Evolutionary conservation across 1,140 invertebrate species (phyloP).

Genomic region (Elysia chlorotica): DNA sequence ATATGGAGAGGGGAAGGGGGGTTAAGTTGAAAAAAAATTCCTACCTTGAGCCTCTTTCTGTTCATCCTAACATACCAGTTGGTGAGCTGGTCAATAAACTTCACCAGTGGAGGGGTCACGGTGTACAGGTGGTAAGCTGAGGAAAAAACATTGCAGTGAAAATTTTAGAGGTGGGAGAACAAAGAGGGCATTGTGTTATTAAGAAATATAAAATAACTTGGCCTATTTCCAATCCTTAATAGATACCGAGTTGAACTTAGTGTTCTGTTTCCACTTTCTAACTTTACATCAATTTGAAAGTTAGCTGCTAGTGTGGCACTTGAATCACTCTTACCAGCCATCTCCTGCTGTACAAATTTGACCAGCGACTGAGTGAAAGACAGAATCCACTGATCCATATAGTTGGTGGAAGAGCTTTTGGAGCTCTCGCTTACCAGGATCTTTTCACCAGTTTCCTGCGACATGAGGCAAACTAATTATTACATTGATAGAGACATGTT

Average conservation of each 20-base stretch:
- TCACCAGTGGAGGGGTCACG: conserved; percentile 89
- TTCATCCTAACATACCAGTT: conserved; percentile 99
- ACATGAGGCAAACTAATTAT: too few relatives aligned
- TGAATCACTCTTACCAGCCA: conserved; percentile 68
- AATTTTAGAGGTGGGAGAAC: too few relatives aligned
- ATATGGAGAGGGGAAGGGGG: too few relatives aligned
- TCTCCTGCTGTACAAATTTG: conserved; percentile 87
- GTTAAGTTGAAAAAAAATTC: too few relatives aligned
- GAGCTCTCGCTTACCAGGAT: conserved; percentile 62
- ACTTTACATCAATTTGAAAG: too few relatives aligned
- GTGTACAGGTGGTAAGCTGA: conserved; percentile 90
- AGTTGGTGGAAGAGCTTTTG: conserved; percentile 68
- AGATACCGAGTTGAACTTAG: not conserved
- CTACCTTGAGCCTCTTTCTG: conserved; percentile 79
- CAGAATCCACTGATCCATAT: conserved; percentile 98
- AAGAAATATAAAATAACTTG: too few relatives aligned
- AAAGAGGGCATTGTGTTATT: too few relatives aligned
- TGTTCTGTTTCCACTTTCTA: not conserved
- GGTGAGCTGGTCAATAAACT: conserved; percentile 96
- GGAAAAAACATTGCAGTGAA: conserved; percentile 20
- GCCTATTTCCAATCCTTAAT: not conserved
- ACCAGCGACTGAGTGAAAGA: conserved; percentile 94
- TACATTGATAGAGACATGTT: too few relatives aligned
- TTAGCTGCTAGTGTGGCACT: too few relatives aligned
- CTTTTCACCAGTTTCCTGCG: conserved; percentile 66